These are phyloP conservation scores for Tinamus guttatus DNA, from an alignment of 2,113 vertebrate species.

Conservation along the genomic window DNA sequence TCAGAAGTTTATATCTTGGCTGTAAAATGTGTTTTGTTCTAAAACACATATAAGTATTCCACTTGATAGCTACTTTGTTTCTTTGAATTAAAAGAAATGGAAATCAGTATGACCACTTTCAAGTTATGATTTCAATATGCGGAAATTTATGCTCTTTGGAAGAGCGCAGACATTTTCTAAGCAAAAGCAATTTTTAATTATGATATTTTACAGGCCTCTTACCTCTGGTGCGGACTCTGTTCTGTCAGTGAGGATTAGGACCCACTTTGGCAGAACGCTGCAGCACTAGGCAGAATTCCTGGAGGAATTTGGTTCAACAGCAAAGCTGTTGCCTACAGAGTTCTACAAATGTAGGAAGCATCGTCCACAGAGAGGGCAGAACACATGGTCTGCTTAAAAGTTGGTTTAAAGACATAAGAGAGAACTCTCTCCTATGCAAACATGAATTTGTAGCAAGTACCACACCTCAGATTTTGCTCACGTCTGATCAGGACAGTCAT, in stretches of 20 bases:
- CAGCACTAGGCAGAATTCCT: background rate
- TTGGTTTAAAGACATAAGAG: background rate
- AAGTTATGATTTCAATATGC: slow-evolving; percentile 2
- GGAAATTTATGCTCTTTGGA: background rate
- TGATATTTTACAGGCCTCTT: slow-evolving; percentile 16
- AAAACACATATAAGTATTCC: background rate
- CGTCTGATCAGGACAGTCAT: background rate
- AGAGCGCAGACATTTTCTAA: background rate
- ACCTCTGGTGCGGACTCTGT: background rate
- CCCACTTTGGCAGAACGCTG: background rate
- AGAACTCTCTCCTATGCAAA: background rate
- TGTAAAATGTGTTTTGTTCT: background rate
- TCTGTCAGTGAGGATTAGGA: slow-evolving; percentile 23
- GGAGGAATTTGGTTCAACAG: background rate
- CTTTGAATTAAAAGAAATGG: background rate
- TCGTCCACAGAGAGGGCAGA: background rate
- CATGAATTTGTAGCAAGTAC: background rate
- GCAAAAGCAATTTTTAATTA: slow-evolving; percentile 22
- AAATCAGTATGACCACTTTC: background rate
- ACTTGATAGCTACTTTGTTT: slow-evolving; percentile 21
- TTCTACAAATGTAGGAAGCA: background rate
- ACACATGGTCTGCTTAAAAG: background rate
- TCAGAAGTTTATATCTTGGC: slow-evolving; percentile 24
- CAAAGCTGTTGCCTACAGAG: background rate
- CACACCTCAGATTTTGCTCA: background rate